Percentiles rank a stretch among this genome's conserved stretches.
Evolutionary conservation across 2,888 invertebrate species (phyloP).

Genomic region (Xestia c-nigrum): DNA sequence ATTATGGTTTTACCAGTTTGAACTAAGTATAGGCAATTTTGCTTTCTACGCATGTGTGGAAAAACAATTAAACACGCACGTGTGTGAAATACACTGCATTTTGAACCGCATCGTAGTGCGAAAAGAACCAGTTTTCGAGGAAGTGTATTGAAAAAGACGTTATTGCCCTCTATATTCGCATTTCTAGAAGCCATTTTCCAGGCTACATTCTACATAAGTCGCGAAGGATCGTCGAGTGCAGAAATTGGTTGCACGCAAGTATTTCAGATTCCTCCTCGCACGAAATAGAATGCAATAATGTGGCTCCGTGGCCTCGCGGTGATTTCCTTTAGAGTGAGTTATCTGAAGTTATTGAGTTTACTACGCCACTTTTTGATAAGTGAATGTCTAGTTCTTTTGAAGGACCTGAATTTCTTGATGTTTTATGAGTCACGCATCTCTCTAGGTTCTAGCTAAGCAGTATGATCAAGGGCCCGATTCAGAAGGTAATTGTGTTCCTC

Average conservation of each 20-base stretch:
- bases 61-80: too few species aligned
- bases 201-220: conserved; percentile 41
- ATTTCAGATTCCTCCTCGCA: conserved; percentile 55
- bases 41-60: too few species aligned
- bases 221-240: conserved; percentile 39
- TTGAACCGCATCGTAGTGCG: too few species aligned
- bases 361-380: not conserved
- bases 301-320: conserved; percentile 23
- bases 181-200: conserved; percentile 21
- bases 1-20: too few species aligned
- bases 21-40: too few species aligned
- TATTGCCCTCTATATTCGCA: conserved; percentile 19
- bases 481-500: not conserved
- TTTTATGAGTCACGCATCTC: not conserved
- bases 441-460: not conserved
- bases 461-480: not conserved
- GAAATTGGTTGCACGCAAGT: conserved; percentile 63
- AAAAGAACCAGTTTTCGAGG: too few species aligned
- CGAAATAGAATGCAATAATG: conserved; percentile 65
- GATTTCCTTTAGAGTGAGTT: conserved; percentile 54
- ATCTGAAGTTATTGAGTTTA: conserved; percentile 28
- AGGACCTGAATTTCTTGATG: not conserved
- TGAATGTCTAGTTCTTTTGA: not conserved
- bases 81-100: too few species aligned
- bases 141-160: too few species aligned